Evolutionary conservation across 1,140 invertebrate species (phyloP).

Genomic region (Bathynomus jamesi): DNA sequence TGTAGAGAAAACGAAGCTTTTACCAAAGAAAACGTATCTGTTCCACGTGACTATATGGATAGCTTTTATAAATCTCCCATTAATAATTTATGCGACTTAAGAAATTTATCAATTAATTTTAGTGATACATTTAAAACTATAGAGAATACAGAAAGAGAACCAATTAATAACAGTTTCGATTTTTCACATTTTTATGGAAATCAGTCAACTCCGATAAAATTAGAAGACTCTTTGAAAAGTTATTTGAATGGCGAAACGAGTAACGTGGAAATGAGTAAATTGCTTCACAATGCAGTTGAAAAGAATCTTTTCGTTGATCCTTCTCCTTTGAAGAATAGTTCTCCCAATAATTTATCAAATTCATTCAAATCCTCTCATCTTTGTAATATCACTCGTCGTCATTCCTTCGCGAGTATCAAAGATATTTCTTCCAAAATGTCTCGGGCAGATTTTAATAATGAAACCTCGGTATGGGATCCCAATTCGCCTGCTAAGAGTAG

Average conservation of each 20-base stretch:
- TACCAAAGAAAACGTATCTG: neutral
- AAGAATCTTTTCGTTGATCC: constrained; percentile 23
- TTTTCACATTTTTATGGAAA: neutral
- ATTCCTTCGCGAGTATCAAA: constrained; percentile 26
- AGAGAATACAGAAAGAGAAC: no score
- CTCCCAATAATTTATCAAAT: neutral
- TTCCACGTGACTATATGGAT: neutral
- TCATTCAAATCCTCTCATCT: neutral
- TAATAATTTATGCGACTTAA: neutral
- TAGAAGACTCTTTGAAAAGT: neutral
- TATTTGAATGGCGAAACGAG: neutral
- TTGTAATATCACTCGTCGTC: constrained; percentile 16
- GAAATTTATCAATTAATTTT: no score
- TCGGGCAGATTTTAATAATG: constrained; percentile 3
- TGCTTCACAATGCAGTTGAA: constrained; percentile 18
- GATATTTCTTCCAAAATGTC: constrained; percentile 26
- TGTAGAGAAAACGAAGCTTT: neutral
- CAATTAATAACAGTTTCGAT: no score
- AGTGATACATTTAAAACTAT: no score
- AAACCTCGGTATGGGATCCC: constrained; percentile 14
- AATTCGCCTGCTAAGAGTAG: constrained; percentile 6
- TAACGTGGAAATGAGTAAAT: constrained; percentile 14
- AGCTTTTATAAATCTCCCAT: neutral
- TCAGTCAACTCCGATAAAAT: neutral
- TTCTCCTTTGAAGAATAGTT: neutral